These are phyloP conservation scores for Mimumesa dahlbomi DNA, from an alignment of 2,888 invertebrate genomes.

Conservation along the genomic window DNA sequence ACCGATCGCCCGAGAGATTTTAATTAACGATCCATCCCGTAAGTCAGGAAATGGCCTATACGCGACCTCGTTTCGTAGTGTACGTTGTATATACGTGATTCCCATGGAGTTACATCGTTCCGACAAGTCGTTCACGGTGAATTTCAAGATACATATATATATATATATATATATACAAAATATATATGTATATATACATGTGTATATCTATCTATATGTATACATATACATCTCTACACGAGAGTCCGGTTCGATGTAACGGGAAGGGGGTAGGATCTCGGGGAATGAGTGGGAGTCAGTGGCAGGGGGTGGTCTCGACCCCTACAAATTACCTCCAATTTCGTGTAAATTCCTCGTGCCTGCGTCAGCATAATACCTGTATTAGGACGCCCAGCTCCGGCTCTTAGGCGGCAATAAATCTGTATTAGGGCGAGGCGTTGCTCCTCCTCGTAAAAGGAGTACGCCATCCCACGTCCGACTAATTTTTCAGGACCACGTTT, in stretches of 20 bases:
- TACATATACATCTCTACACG: too few relatives aligned
- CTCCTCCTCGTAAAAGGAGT: slow-evolving; percentile 60
- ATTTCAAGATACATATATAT: slow-evolving; percentile 22
- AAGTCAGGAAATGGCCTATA: slow-evolving; percentile 46
- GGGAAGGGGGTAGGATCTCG: slow-evolving; percentile 31
- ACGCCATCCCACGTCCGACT: slow-evolving; percentile 41
- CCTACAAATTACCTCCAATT: slow-evolving; percentile 78
- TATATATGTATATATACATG: too few relatives aligned
- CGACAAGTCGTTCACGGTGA: slow-evolving; percentile 30
- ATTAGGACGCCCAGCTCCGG: slow-evolving; percentile 70
- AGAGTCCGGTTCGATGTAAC: slow-evolving; percentile 50
- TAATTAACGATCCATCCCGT: slow-evolving; percentile 49
- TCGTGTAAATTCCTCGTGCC: slow-evolving; percentile 73
- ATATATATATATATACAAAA: not conserved
- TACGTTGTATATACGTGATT: not conserved
- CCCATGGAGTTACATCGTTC: slow-evolving; percentile 38
- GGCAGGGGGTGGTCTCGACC: slow-evolving; percentile 56
- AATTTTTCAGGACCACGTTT: slow-evolving; percentile 60
- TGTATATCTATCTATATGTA: too few relatives aligned
- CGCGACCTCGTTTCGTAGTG: slow-evolving; percentile 18
- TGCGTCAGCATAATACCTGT: slow-evolving; percentile 74
- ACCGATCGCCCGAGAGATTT: slow-evolving; percentile 43
- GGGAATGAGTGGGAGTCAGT: slow-evolving; percentile 37
- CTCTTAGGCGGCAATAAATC: slow-evolving; percentile 76
- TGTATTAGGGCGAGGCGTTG: slow-evolving; percentile 71